Evolutionary conservation across 2,888 invertebrate species (phyloP), one percentile per base, ranked within the genome.

Genomic region (Acronicta aceris): DNA sequence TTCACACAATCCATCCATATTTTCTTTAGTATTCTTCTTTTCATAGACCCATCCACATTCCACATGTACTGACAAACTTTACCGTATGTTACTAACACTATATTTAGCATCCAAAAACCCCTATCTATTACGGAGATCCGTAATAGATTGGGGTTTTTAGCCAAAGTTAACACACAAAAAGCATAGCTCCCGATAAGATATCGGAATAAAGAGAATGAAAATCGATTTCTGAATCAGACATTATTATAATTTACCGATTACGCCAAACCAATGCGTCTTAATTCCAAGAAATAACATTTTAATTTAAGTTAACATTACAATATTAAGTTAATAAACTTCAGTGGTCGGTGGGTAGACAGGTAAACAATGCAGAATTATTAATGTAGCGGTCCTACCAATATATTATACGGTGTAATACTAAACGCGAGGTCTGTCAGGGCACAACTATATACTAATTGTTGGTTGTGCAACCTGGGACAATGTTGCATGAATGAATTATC

Each of bases 381-480:
- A 78, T 69, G 65, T 60, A 27, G 15, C 38, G 7, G 43, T 17
- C 50, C 50, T 41, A 61, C 69, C 70, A 79, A 81, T 84, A 84
- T 73, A 81, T 85, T 78, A 81, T 60, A 66, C 61, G 53, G 64
- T 69, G 77, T 78, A 81, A 83, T 76, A 73, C 71, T 56, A 74
- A 78, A 73, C 58, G 65, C 72, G 74, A 77, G 77, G 70, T 64
- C 73, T 75, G 81, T 79, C 81, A 70, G 65, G 60, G 80, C 81
- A 83, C 83, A 83, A 81, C 75, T 76, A 73, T 79, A 79, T 70
- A 79, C 87, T 90, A 90, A 90, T 90, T 90, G 85, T 82, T 68
- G 79, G 84, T 87, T 89, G 80, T 80, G 83, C 79, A 86, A 84
- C 75, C 58, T 74, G 59, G 75, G 82, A 81, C 85, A 84, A 84